These are phyloP conservation scores for Regulus satrapa DNA, from an alignment of 2,113 vertebrate genomes.

Conservation along the genomic window DNA sequence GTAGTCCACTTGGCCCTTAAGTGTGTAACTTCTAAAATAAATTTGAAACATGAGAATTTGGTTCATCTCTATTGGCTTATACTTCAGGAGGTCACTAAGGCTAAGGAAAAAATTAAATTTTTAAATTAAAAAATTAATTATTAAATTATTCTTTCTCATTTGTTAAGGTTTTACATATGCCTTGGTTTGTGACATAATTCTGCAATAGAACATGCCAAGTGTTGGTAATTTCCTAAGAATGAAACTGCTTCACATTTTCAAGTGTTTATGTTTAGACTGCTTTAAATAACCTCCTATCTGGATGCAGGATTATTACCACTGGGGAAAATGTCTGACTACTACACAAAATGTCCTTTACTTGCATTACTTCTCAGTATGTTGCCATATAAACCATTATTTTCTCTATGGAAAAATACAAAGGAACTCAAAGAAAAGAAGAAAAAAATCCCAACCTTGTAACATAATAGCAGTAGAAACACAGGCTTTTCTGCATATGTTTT, in stretches of 20 bases:
- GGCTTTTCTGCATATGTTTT: background rate
- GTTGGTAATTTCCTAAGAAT: background rate
- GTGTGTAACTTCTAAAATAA: background rate
- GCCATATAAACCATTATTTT: background rate
- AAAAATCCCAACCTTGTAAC: background rate
- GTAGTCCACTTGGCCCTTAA: background rate
- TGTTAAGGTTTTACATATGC: background rate
- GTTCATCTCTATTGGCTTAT: background rate
- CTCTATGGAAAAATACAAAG: background rate
- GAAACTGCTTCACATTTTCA: background rate
- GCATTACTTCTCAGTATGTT: background rate
- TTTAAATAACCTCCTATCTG: background rate
- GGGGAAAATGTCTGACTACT: background rate
- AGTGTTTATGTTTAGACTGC: background rate
- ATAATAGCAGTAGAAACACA: background rate
- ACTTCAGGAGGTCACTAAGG: background rate
- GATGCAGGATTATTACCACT: background rate
- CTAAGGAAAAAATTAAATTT: background rate
- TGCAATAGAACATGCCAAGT: rapidly evolving
- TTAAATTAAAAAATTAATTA: no score
- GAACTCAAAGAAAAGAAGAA: background rate
- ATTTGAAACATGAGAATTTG: background rate
- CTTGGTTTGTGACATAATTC: background rate
- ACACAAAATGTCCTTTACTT: background rate
- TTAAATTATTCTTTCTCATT: background rate